phyloP scores from a whole-genome alignment of 2,888 invertebrate genomes.

The Phrixothrix hirtus region DNA sequence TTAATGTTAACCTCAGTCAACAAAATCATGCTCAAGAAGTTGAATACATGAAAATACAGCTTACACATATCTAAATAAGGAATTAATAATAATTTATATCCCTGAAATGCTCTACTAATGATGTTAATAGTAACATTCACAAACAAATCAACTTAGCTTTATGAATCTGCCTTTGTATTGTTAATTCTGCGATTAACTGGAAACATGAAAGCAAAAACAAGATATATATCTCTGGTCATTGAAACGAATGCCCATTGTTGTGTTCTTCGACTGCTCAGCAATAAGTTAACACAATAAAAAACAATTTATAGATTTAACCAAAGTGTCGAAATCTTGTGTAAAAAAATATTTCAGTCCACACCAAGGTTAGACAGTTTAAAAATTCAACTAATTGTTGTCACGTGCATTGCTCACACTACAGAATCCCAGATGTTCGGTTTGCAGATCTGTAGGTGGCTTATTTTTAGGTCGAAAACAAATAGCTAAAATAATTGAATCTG shows the following conservation, averaged over 20 bases:
- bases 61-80: too few relatives aligned
- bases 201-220: slow-evolving; percentile 39
- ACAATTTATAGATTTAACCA: background rate
- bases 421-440: slow-evolving; percentile 30
- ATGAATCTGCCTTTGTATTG: slow-evolving; percentile 37
- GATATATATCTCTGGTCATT: slow-evolving; percentile 32
- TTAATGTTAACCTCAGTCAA: too few relatives aligned
- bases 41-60: too few relatives aligned
- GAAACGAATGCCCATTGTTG: slow-evolving; percentile 4
- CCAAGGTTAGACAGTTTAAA: slow-evolving; percentile 27
- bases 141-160: slow-evolving; percentile 44
- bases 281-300: background rate
- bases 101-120: too few relatives aligned
- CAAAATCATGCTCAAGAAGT: too few relatives aligned
- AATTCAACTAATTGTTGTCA: slow-evolving; percentile 43
- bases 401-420: slow-evolving; percentile 28
- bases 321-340: background rate
- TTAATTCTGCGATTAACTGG: slow-evolving; percentile 31
- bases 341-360: slow-evolving; percentile 11
- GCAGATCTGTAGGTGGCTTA: slow-evolving; percentile 28
- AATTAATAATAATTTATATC: too few relatives aligned
- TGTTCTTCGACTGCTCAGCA: slow-evolving; percentile 3
- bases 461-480: slow-evolving; percentile 43
- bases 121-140: slow-evolving; percentile 28
- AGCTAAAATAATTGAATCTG: slow-evolving; percentile 49